Conservation (phyloP, 2,888 invertebrate genomes). For the Drosophila kanekoi region DNA sequence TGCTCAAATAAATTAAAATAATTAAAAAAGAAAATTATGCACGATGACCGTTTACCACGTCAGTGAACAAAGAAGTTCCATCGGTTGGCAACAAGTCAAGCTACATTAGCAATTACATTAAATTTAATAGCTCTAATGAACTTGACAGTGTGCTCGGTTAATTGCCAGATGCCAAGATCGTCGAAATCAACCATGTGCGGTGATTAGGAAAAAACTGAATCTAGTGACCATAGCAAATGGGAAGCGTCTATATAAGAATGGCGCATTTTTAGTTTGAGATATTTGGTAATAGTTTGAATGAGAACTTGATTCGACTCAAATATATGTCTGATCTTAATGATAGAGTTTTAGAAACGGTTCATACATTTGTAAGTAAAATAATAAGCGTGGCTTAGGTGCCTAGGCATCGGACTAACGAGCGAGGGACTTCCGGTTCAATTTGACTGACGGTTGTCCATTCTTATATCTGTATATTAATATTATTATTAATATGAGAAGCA, state of each 20-base stretch:
- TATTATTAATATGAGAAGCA: neutral
- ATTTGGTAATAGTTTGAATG: neutral
- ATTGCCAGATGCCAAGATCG: slow-evolving; percentile 65
- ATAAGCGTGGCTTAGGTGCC: too few species aligned
- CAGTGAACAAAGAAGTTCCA: slow-evolving; percentile 8
- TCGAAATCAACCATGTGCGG: slow-evolving; percentile 56
- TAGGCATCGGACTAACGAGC: too few species aligned
- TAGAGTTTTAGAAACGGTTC: neutral
- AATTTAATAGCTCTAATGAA: slow-evolving; percentile 62
- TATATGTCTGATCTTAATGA: neutral
- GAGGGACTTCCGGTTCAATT: too few species aligned
- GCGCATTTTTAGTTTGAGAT: neutral
- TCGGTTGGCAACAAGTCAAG: slow-evolving; percentile 46
- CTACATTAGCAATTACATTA: slow-evolving; percentile 39
- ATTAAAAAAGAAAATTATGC: slow-evolving; percentile 28
- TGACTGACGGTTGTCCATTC: too few species aligned
- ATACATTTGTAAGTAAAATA: too few species aligned
- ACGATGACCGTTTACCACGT: slow-evolving; percentile 19
- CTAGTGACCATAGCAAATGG: slow-evolving; percentile 53
- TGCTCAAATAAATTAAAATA: slow-evolving; percentile 19
- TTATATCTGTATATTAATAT: too few species aligned
- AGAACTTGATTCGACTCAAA: neutral
- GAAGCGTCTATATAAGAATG: neutral
- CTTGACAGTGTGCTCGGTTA: slow-evolving; percentile 66
- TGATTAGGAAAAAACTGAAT: slow-evolving; percentile 58